These are phyloP conservation scores for Tinamus major DNA, from an alignment of 2,797 vertebrate genomes.

Conservation along the genomic window DNA sequence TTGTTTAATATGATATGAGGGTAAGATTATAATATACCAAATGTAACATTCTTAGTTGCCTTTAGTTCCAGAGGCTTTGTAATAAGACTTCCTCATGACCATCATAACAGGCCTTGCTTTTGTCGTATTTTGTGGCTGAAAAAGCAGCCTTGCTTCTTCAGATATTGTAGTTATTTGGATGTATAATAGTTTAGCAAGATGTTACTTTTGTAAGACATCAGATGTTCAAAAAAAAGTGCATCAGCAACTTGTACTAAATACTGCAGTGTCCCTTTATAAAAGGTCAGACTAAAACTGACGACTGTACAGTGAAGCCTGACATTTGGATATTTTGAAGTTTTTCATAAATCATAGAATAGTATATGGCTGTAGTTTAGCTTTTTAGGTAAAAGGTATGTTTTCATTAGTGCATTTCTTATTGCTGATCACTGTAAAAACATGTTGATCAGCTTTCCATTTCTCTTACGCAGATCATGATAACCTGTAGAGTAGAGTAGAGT, in stretches of 20 bases:
- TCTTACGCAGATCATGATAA: constrained; percentile 85
- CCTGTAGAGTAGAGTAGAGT: constrained; percentile 85
- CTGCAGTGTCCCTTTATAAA: constrained; percentile 99
- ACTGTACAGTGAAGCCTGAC: constrained; percentile 84
- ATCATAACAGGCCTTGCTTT: constrained; percentile 98
- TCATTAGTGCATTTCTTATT: constrained; percentile 85
- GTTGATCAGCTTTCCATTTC: constrained; percentile 84
- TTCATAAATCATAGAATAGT: constrained; percentile 87
- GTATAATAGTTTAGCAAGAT: constrained; percentile 99
- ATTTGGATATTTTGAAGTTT: constrained; percentile 87
- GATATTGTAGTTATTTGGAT: constrained; percentile 99
- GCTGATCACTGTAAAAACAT: constrained; percentile 83
- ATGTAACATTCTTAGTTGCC: constrained; percentile 98
- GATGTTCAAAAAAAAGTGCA: constrained; percentile 94
- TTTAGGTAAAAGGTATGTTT: constrained; percentile 86
- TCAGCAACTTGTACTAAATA: constrained; percentile 97
- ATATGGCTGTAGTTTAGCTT: constrained; percentile 87
- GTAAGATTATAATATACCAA: constrained; percentile 96
- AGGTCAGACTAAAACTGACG: constrained; percentile 85
- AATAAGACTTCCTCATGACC: constrained; percentile 96
- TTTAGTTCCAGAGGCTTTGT: constrained; percentile 97
- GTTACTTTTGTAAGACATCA: constrained; percentile 99
- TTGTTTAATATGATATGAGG: constrained; percentile 99
- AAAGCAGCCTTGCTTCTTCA: constrained; percentile 99
- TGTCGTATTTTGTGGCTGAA: constrained; percentile 99